Base-by-base conservation (phyloP, 2,113 vertebrate genomes). In the Dendrocopos noguchii region DNA sequence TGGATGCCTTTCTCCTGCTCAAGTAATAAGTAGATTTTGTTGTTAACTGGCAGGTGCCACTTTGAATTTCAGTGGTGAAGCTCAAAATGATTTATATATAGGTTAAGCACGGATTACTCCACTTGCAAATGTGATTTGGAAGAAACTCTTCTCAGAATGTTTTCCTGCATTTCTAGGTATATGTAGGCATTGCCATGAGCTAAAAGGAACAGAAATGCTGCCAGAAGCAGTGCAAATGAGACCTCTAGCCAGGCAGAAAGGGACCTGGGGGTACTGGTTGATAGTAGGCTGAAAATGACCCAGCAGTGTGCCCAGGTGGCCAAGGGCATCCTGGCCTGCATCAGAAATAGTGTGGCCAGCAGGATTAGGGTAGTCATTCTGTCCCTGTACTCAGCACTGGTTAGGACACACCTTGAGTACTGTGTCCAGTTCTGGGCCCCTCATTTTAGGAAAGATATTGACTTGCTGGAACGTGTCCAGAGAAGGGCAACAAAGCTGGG, bases 1-100 rank as follows among this genome's bases (percentile, higher is more conserved):
- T 55, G 20, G 60, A 92, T 94, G 76, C 88, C 70, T 92, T 80
- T 95, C 75, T 93, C 33, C 52, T 61, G 46, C 82, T 85, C 74
- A 79, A 87, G 68, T 74, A 84, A 78, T 80, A 78, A 87, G 47
- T 73, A 91, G 75, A 92, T 92, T 95, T 78, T 89, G 59, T 88
- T 84, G 73, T 82, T 87, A 95, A 95, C 85, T 93, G 92, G 75
- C 92, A 95, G 90, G 65, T 94, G 92, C 74, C 93, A 88, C 81
- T 93, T 94, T 84, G 80, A 93, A 94, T 96, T 94, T 84, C 70
- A 64, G 70, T 74, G 34, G 47, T 87, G 65, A 72, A 90, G 50
- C 83, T 94, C 75, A 83, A 53, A 91, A 80, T 53, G 42, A 10
- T 66, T 84, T 85, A 50, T 92, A 94, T 82, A 65, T 94, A 96